Percentiles rank a stretch among this genome's conserved stretches.
phyloP scores from a whole-genome alignment of 2,113 vertebrate species.

The Dunckerocampus dactyliophorus region DNA sequence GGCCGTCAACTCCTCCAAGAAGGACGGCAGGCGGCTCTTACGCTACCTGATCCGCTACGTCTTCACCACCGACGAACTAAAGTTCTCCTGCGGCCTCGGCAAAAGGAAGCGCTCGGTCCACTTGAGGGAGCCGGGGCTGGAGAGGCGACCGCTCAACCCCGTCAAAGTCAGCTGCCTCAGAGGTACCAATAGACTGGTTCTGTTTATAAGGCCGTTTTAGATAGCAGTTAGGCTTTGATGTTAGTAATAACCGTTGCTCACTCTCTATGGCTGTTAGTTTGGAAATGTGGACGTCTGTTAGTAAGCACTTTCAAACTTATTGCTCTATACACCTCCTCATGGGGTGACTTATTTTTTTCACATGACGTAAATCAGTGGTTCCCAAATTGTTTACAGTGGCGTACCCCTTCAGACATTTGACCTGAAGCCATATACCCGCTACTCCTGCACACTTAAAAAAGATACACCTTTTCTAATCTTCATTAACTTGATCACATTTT shows the following conservation, averaged over 20 bases:
- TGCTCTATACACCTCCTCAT: too few relatives aligned
- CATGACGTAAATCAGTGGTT: too few relatives aligned
- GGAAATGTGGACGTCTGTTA: neutral
- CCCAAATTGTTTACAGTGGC: too few relatives aligned
- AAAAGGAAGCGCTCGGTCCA: constrained; percentile 99
- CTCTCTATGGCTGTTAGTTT: neutral
- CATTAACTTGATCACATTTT: too few relatives aligned
- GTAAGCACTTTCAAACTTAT: neutral
- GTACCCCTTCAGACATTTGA: too few relatives aligned
- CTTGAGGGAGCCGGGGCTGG: constrained; percentile 92
- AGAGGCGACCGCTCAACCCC: constrained; percentile 96
- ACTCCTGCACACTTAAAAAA: too few relatives aligned
- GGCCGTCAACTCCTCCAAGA: constrained; percentile 98
- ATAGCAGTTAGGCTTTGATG: too few relatives aligned
- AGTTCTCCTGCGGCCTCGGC: constrained; percentile 98
- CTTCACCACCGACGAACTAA: constrained; percentile 98
- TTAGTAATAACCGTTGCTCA: neutral
- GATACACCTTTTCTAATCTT: too few relatives aligned
- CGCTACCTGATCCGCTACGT: constrained; percentile 98
- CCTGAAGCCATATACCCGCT: too few relatives aligned
- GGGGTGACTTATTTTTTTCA: too few relatives aligned
- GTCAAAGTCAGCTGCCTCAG: constrained; percentile 99
- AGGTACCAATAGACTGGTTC: constrained; percentile 74
- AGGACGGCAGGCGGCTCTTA: constrained; percentile 91
- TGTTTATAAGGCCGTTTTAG: too few relatives aligned